A percentile compares a stretch with the other conserved stretches of the same genome.
Conservation (phyloP, 2,888 invertebrate species). For the Aleiodes testaceus region DNA sequence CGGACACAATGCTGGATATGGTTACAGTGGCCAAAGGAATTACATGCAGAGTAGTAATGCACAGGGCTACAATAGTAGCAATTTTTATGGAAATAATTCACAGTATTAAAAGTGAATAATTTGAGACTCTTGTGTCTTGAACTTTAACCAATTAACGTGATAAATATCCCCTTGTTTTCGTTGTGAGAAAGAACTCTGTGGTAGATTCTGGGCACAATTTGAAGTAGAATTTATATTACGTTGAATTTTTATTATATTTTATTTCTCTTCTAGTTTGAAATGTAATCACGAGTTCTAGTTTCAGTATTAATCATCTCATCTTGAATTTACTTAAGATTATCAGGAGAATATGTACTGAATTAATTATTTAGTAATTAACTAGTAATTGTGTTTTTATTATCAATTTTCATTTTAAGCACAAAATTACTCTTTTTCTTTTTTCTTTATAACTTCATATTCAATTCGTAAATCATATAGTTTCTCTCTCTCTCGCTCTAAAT, state of each 20-base stretch:
- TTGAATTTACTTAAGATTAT: too few species aligned
- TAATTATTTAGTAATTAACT: not conserved
- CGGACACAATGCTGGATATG: conserved; percentile 57
- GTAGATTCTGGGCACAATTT: conserved; percentile 26
- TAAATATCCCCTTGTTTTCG: conserved; percentile 1
- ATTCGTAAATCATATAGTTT: conserved; percentile 19
- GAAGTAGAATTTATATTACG: not conserved
- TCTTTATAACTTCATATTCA: not conserved
- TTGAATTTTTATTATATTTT: conserved; percentile 13
- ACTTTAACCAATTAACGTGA: conserved; percentile 11
- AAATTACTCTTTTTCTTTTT: not conserved
- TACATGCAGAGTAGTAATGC: conserved; percentile 58
- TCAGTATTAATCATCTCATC: too few species aligned
- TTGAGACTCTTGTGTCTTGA: conserved; percentile 17
- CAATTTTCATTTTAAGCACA: not conserved
- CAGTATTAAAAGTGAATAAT: conserved; percentile 50
- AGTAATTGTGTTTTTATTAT: not conserved
- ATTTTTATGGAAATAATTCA: conserved; percentile 30
- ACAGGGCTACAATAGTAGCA: conserved; percentile 17
- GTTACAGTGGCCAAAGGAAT: conserved; percentile 60
- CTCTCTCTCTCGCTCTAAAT: conserved; percentile 31
- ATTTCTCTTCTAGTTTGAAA: not conserved
- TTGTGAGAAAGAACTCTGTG: not conserved
- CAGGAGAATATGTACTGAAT: too few species aligned
- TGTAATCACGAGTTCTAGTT: too few species aligned